Conservation (phyloP, 2,888 invertebrate genomes). For the Drosophila longiperda region DNA sequence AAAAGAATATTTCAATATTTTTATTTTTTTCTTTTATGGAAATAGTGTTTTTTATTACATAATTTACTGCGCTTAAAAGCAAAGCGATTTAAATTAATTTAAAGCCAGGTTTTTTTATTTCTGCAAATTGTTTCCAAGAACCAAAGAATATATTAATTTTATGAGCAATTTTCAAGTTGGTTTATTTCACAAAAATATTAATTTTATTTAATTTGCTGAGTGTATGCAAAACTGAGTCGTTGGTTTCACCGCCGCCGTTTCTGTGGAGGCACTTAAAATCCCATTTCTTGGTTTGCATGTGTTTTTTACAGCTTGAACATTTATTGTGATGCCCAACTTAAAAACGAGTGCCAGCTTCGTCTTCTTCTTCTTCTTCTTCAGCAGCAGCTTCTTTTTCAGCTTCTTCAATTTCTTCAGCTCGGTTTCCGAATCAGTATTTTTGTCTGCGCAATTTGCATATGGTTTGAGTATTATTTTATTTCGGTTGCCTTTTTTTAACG, state of each 20-base stretch:
- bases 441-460: slow-evolving; percentile 60
- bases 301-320: slow-evolving; percentile 66
- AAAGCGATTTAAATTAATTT: not conserved
- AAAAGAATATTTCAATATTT: no score
- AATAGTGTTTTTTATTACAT: not conserved
- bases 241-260: slow-evolving; percentile 22
- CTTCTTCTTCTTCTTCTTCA: not conserved
- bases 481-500: slow-evolving; percentile 46
- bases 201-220: not conserved
- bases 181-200: not conserved
- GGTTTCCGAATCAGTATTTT: slow-evolving; percentile 12
- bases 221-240: slow-evolving; percentile 53
- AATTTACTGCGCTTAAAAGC: not conserved
- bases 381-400: slow-evolving; percentile 1
- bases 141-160: not conserved
- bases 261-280: slow-evolving; percentile 60
- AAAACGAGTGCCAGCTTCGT: slow-evolving; percentile 46
- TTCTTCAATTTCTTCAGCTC: not conserved
- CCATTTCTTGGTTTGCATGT: slow-evolving; percentile 75
- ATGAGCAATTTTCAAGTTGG: not conserved
- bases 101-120: not conserved
- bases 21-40: not conserved
- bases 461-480: slow-evolving; percentile 36
- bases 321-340: slow-evolving; percentile 63
- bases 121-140: no score